phyloP scores from a whole-genome alignment of 2,797 vertebrate genomes.

The Jordanella pulchra region DNA sequence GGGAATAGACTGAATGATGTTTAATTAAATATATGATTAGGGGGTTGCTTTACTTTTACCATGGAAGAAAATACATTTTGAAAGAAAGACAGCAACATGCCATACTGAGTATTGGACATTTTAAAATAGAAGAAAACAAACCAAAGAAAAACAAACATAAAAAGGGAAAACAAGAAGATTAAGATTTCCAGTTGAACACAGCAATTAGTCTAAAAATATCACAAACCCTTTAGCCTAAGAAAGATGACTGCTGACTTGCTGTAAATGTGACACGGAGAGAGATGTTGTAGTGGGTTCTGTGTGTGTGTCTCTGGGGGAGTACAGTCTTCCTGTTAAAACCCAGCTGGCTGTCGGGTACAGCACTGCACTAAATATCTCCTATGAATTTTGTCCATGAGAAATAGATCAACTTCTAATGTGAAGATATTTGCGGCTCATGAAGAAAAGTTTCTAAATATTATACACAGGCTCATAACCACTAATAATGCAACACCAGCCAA shows the following conservation, averaged over 20 bases:
- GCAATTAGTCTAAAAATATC: neutral
- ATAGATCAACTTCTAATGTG: neutral
- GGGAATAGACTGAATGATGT: neutral
- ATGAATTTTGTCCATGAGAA: neutral
- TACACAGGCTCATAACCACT: neutral
- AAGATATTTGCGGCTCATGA: neutral
- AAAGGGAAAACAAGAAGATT: neutral
- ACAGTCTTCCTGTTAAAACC: constrained; percentile 20
- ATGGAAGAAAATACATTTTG: neutral
- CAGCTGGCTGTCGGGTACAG: constrained; percentile 4
- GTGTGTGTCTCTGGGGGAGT: constrained; percentile 3
- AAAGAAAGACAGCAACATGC: neutral
- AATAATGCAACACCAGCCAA: neutral
- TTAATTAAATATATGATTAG: neutral
- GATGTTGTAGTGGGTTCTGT: constrained; percentile 33
- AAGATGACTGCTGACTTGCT: constrained; percentile 33
- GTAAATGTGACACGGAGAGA: constrained; percentile 29
- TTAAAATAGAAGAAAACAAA: constrained; percentile 3
- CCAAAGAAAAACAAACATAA: neutral
- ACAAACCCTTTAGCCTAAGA: constrained; percentile 9
- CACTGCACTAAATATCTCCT: neutral
- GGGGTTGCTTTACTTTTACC: too few species aligned
- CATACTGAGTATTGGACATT: neutral
- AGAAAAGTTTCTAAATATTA: neutral
- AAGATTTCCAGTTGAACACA: neutral